Percentiles rank a stretch among this genome's conserved stretches.
Conservation (phyloP, 2,113 vertebrate species). For the Pterophyllum scalare region DNA sequence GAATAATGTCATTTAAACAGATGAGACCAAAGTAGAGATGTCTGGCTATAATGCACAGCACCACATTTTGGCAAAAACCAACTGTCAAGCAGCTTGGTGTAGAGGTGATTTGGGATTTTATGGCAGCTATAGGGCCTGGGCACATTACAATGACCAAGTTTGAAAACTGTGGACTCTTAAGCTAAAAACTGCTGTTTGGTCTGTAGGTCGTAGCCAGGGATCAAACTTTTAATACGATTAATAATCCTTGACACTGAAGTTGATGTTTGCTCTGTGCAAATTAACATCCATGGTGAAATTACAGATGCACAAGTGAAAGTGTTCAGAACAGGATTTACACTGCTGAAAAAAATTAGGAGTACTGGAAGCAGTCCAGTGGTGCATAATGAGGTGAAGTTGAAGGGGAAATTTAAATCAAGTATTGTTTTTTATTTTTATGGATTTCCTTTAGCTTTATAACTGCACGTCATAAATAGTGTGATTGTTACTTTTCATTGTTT, state of each 20-base stretch:
- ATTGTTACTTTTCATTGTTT: background rate
- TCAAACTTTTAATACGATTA: background rate
- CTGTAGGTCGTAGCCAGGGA: background rate
- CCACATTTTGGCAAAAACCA: background rate
- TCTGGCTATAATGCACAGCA: background rate
- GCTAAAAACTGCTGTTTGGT: background rate
- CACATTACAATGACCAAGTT: too few relatives aligned
- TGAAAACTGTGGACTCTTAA: background rate
- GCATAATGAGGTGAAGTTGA: background rate
- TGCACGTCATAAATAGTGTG: background rate
- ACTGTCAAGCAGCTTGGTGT: background rate
- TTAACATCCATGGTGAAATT: too few relatives aligned
- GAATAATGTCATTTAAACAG: background rate
- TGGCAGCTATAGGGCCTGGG: too few relatives aligned
- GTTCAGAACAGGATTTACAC: background rate
- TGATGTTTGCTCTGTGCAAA: background rate
- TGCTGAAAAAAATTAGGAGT: background rate
- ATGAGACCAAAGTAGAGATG: background rate
- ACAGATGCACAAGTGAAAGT: too few relatives aligned
- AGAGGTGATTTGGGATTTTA: background rate
- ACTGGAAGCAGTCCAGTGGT: background rate
- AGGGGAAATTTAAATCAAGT: background rate
- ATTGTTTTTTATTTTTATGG: background rate
- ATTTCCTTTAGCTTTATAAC: background rate
- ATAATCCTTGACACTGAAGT: background rate